Conservation (phyloP, 1,140 invertebrate genomes). For the Ganaspis sp. region DNA sequence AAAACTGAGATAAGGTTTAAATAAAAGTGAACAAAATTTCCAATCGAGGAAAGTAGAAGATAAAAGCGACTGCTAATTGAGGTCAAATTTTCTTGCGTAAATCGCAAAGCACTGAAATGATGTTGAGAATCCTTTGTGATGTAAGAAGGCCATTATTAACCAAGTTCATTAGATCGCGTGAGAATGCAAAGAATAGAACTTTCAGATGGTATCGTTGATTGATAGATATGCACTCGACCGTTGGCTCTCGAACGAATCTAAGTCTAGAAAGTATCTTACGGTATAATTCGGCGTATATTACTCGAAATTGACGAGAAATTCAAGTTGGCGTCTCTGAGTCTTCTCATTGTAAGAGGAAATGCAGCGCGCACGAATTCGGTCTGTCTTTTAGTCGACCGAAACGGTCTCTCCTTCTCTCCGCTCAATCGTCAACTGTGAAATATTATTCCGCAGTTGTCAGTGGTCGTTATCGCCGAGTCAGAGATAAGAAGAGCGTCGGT, state of each 20-base stretch:
- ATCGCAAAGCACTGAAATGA: not conserved
- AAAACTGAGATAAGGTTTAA: not conserved
- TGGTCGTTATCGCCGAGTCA: conserved; percentile 21
- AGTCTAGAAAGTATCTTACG: conserved; percentile 36
- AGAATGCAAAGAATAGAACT: conserved; percentile 30
- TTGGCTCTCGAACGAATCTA: conserved; percentile 29
- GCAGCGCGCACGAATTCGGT: not conserved
- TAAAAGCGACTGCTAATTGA: not conserved
- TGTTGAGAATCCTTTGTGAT: conserved; percentile 17
- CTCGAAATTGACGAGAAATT: conserved; percentile 25
- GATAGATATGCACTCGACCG: conserved; percentile 19
- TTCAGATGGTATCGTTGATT: conserved; percentile 24
- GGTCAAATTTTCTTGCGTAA: conserved; percentile 29
- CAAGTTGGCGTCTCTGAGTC: conserved; percentile 24
- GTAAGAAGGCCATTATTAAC: conserved; percentile 19
- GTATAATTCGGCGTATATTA: conserved; percentile 23
- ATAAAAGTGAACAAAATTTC: not conserved
- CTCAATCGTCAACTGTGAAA: conserved; percentile 23
- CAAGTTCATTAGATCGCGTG: conserved; percentile 31
- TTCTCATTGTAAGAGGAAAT: conserved; percentile 27
- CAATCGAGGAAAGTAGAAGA: not conserved
- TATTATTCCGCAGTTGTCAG: conserved; percentile 28
- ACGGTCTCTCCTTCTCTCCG: conserved; percentile 24
- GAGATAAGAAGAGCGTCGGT: conserved; percentile 17
- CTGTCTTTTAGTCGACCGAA: conserved; percentile 16